Base-by-base conservation (phyloP, 2,797 vertebrate genomes). In the Sciurus carolinensis region DNA sequence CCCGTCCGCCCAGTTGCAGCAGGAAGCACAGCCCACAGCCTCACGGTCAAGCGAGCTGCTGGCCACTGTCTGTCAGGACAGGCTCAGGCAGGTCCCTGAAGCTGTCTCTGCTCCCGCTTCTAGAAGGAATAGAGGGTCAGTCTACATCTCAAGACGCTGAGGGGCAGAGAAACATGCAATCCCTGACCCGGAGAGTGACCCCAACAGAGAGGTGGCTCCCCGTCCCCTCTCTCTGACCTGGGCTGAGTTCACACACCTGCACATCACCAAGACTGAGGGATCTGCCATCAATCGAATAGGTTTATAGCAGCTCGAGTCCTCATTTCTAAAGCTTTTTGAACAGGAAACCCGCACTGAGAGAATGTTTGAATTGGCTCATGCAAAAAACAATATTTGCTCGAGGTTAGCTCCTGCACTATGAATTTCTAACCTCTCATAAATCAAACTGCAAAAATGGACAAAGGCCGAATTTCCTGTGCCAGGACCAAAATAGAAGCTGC, bases 341-440 rank as follows among this genome's bases (percentile, higher is more conserved):
- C 80, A 97, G 94, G 87, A 97, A 97, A 47, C 39, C 66, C 1
- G 6, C 79, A 52, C 59, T 0, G 47, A 91, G 62, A 75, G 91
- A 44, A 30, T 52, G 1, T 93, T 90, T 72, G 89, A 90, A 87
- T 80, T 94, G 94, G 91, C 89, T 96, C 76, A 12, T 54, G 66
- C 11, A 17, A 69, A 90, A 88, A 91, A 87, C 91, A 97, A 96
- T 97, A 95, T 98, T 97, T 96, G 97, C 87, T 90, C 0, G 33
- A 86, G 93, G 91, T 96, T 96, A 69, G 84, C 72, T 87, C 76
- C 84, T 67, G 91, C n/a, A 3, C 94, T 93, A 92, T 97, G 96
- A 95, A 97, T 98, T 91, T 97, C 94, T 92, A 96, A 95, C 96
- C 96, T 97, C 95, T 20, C 93, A 95, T 97, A 97, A 98, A 97